Percentiles rank a stretch among this genome's conserved stretches.
These are phyloP conservation scores for Lepidostoma basale DNA, from an alignment of 1,140 invertebrate species.

Conservation along the genomic window DNA sequence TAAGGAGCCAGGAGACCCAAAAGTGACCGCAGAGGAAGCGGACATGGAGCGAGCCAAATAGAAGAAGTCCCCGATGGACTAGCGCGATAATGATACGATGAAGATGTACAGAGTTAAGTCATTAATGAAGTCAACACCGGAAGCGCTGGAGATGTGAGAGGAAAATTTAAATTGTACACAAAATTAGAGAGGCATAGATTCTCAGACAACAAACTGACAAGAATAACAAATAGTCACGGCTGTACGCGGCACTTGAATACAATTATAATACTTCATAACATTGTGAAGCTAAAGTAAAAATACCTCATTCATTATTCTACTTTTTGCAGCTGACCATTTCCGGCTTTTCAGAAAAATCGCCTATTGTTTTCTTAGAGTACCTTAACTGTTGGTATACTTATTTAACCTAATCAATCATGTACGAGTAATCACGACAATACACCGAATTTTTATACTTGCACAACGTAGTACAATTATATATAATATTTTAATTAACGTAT, in stretches of 20 bases:
- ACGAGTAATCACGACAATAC: too few species aligned
- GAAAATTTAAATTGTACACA: constrained; percentile 1
- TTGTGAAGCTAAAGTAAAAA: constrained; percentile 1
- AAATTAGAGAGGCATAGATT: constrained; percentile 18
- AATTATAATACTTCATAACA: background rate
- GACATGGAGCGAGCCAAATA: constrained; percentile 1
- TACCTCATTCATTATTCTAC: background rate
- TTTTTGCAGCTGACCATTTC: constrained; percentile 4
- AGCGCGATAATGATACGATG: background rate
- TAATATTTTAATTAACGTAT: too few species aligned
- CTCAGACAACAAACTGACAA: background rate
- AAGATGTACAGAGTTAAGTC: constrained; percentile 6
- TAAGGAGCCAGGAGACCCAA: background rate
- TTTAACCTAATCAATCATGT: too few species aligned
- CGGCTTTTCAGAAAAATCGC: background rate
- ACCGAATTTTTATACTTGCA: too few species aligned
- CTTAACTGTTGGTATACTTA: too few species aligned
- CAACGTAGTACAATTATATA: too few species aligned
- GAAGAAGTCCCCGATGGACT: background rate
- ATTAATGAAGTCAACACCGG: constrained; percentile 17
- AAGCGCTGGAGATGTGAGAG: constrained; percentile 10
- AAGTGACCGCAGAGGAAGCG: constrained; percentile 1
- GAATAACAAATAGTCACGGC: constrained; percentile 9
- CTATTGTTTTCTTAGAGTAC: background rate
- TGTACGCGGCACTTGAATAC: background rate